Conservation (phyloP, 1,140 invertebrate species). For the Tetramorium alpestre region DNA sequence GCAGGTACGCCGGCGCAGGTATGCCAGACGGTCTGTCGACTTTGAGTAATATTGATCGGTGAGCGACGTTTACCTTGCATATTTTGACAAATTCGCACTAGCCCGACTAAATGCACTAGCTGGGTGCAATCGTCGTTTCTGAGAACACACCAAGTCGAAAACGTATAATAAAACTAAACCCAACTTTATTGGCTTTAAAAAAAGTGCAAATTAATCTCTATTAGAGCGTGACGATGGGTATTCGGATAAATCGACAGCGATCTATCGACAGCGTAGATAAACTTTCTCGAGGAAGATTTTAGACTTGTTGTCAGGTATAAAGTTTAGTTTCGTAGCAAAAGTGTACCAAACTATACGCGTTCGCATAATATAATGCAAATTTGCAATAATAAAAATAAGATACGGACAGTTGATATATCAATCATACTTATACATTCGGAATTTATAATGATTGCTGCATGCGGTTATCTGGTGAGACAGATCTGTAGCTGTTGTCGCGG, state of each 20-base stretch:
- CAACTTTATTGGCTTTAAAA: slow-evolving; percentile 18
- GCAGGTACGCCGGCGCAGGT: slow-evolving; percentile 8
- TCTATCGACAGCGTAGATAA: background rate
- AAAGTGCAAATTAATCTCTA: slow-evolving; percentile 39
- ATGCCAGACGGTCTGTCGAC: slow-evolving; percentile 49
- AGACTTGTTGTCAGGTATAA: background rate
- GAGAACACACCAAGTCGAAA: slow-evolving; percentile 11
- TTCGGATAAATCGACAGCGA: too few relatives aligned
- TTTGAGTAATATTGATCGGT: slow-evolving; percentile 43
- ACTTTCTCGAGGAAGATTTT: background rate
- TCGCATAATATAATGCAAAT: background rate
- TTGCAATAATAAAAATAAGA: background rate
- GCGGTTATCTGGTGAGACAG: slow-evolving; percentile 11
- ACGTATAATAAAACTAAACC: slow-evolving; percentile 21
- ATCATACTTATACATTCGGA: background rate
- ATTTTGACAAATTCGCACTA: slow-evolving; percentile 41
- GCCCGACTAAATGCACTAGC: slow-evolving; percentile 24
- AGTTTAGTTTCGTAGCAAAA: background rate
- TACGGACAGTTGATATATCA: slow-evolving; percentile 5
- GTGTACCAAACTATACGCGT: background rate
- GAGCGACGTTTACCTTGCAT: slow-evolving; percentile 53
- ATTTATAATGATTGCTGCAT: background rate
- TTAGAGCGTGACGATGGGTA: background rate
- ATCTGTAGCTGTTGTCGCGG: slow-evolving; percentile 1
- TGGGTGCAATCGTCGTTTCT: background rate